Conservation (phyloP, 2,888 invertebrate species). For the Ormia ochracea region DNA sequence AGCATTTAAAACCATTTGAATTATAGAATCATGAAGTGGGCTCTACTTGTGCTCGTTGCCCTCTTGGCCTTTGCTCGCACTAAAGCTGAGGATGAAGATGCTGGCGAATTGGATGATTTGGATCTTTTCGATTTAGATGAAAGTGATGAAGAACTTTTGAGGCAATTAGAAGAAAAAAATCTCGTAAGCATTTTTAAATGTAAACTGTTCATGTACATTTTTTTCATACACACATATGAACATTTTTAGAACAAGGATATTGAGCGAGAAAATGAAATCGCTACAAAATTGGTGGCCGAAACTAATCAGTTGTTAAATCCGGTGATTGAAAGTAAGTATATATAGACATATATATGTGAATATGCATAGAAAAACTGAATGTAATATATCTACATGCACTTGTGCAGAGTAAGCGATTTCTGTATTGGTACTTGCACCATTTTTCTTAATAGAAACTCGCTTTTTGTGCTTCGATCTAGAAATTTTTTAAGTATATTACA, state of each 20-base stretch:
- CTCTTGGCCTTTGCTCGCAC: conserved; percentile 67
- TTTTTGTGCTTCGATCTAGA: no score
- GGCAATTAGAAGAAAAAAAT: conserved; percentile 72
- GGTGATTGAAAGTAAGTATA: conserved; percentile 69
- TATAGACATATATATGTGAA: no score
- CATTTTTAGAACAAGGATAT: conserved; percentile 71
- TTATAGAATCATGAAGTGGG: conserved; percentile 67
- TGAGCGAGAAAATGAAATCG: conserved; percentile 74
- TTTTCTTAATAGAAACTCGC: no score
- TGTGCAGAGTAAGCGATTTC: no score
- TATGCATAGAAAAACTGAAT: no score
- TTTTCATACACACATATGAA: no score
- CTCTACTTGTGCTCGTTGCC: conserved; percentile 67
- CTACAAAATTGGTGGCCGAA: conserved; percentile 70
- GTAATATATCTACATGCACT: no score
- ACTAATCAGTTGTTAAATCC: conserved; percentile 70
- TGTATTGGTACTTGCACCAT: no score
- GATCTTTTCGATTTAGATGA: conserved; percentile 70
- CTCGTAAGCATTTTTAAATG: conserved; percentile 65
- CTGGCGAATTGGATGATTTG: conserved; percentile 64
- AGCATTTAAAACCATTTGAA: conserved; percentile 50
- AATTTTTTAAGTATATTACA: no score
- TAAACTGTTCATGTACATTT: not conserved
- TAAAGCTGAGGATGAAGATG: conserved; percentile 65
- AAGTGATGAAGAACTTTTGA: conserved; percentile 71